phyloP scores from a whole-genome alignment of 2,113 vertebrate species.

The Trichomycterus rosablanca region DNA sequence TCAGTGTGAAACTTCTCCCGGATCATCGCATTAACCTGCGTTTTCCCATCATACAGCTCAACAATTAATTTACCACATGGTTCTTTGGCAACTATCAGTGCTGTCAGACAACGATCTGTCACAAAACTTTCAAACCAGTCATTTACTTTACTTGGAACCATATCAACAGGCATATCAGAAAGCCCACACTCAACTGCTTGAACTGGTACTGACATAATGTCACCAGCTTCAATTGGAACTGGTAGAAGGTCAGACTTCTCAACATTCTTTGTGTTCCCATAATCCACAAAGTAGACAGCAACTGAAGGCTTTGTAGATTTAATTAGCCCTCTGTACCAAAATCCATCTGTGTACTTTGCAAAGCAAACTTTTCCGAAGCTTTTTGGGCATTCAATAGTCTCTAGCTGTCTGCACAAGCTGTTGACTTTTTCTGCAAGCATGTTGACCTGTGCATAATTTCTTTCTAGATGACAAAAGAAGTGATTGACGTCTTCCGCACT shows the following conservation, averaged over 20 bases:
- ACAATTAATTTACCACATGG: slow-evolving; percentile 77
- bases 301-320: slow-evolving; percentile 57
- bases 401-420: slow-evolving; percentile 58
- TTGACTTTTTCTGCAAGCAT: slow-evolving; percentile 64
- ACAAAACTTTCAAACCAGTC: slow-evolving; percentile 75
- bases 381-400: slow-evolving; percentile 48
- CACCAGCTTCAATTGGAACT: slow-evolving; percentile 74
- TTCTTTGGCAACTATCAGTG: slow-evolving; percentile 78
- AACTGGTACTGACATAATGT: slow-evolving; percentile 80
- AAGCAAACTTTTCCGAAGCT: slow-evolving; percentile 75
- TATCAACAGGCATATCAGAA: slow-evolving; percentile 67
- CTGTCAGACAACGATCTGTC: slow-evolving; percentile 69
- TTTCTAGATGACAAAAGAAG: slow-evolving; percentile 86
- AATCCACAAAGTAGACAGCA: slow-evolving; percentile 88
- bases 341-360: slow-evolving; percentile 78
- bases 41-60: slow-evolving; percentile 77
- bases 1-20: slow-evolving; percentile 65
- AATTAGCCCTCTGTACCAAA: slow-evolving; percentile 84
- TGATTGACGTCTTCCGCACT: slow-evolving; percentile 68
- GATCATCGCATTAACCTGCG: slow-evolving; percentile 76
- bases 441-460: slow-evolving; percentile 65
- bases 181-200: slow-evolving; percentile 84
- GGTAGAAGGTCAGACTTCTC: slow-evolving; percentile 70
- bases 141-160: slow-evolving; percentile 64
- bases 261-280: slow-evolving; percentile 76